These are phyloP conservation scores for Drosophila acutilabella DNA, from an alignment of 2,888 invertebrate species.

Conservation along the genomic window DNA sequence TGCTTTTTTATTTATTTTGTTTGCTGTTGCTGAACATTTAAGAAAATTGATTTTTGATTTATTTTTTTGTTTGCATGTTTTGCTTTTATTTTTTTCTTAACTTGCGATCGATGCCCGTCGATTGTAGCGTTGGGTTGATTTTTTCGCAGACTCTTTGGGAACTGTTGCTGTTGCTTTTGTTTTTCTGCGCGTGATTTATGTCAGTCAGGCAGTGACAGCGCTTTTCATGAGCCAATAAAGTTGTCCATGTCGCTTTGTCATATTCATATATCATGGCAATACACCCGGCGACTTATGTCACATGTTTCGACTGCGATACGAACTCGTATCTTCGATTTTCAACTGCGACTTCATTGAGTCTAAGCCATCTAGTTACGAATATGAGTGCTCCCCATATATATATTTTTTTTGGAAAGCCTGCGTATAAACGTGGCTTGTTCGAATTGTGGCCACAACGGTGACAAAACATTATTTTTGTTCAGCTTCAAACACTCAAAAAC, in stretches of 20 bases:
- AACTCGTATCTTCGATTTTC: slow-evolving; percentile 9
- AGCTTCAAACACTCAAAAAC: slow-evolving; percentile 46
- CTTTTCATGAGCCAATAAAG: slow-evolving; percentile 81
- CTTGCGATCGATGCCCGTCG: slow-evolving; percentile 38
- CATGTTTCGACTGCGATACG: slow-evolving; percentile 49
- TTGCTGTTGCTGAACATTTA: slow-evolving; percentile 47
- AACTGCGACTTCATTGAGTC: slow-evolving; percentile 5
- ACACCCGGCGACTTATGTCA: slow-evolving; percentile 76
- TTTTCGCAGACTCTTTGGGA: slow-evolving; percentile 33
- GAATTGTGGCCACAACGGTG: slow-evolving; percentile 69
- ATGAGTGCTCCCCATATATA: slow-evolving; percentile 46
- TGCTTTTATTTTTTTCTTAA: slow-evolving; percentile 13
- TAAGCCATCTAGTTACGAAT: slow-evolving; percentile 31
- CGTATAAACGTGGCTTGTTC: slow-evolving; percentile 68
- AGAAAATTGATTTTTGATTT: slow-evolving; percentile 74
- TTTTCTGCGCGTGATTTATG: slow-evolving; percentile 70
- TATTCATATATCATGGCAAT: slow-evolving; percentile 79
- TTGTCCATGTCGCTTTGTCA: slow-evolving; percentile 80
- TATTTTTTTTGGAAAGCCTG: slow-evolving; percentile 43
- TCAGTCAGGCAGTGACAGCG: slow-evolving; percentile 79
- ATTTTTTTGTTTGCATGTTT: slow-evolving; percentile 49
- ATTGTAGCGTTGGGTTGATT: slow-evolving; percentile 35
- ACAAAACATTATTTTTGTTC: slow-evolving; percentile 75
- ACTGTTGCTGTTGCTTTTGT: slow-evolving; percentile 35
- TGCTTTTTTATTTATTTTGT: slow-evolving; percentile 40